Percentiles rank a stretch among this genome's conserved stretches.
phyloP scores from a whole-genome alignment of 2,113 vertebrate genomes.

The Corynorhinus townsendii region DNA sequence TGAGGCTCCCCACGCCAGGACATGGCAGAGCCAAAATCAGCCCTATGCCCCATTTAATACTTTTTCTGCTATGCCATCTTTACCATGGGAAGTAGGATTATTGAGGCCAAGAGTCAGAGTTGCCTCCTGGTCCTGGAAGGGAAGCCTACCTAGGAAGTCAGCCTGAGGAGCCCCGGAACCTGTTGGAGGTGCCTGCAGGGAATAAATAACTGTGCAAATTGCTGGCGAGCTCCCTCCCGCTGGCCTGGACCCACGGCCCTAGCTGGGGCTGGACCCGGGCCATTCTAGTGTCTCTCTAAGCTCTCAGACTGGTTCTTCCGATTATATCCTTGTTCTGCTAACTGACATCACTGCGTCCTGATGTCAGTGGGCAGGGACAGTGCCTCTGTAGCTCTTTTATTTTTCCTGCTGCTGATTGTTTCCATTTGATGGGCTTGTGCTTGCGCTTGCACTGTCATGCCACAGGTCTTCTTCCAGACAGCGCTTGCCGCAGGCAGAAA shows the following conservation, averaged over 20 bases:
- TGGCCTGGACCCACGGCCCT: not conserved
- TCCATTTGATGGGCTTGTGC: not conserved
- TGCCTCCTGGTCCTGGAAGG: not conserved
- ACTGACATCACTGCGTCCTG: not conserved
- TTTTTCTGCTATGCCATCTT: not conserved
- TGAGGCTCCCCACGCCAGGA: not conserved
- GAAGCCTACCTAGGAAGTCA: not conserved
- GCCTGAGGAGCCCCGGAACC: not conserved
- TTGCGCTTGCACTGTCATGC: not conserved
- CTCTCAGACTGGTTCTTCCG: not conserved
- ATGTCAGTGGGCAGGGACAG: not conserved
- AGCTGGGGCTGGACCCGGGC: not conserved
- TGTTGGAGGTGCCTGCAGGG: not conserved
- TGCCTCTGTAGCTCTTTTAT: not conserved
- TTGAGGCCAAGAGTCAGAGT: not conserved
- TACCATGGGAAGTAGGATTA: not conserved
- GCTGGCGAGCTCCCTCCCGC: not conserved
- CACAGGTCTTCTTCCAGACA: not conserved
- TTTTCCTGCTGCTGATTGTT: not conserved
- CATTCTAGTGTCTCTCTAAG: not conserved
- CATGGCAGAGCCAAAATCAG: not conserved
- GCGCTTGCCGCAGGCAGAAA: not conserved
- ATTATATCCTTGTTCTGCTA: not conserved
- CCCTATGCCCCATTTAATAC: not conserved
- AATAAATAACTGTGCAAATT: not conserved